phyloP scores from a whole-genome alignment of 2,113 vertebrate genomes.

The Ailurus styani region DNA sequence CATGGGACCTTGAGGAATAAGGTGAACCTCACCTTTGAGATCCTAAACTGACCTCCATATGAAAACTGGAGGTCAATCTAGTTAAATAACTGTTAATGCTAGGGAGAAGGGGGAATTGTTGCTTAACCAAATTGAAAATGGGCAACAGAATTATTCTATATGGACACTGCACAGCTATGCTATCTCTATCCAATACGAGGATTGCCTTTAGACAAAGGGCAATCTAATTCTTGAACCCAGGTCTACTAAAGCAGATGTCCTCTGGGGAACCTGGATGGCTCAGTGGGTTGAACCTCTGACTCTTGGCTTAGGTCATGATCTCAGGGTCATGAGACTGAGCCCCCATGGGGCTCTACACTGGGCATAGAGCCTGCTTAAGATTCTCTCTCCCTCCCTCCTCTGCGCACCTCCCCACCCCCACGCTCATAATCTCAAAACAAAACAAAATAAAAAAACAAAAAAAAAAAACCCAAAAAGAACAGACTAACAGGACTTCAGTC shows the following conservation, averaged over 20 bases:
- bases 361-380: neutral
- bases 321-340: neutral
- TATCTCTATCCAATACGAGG: neutral
- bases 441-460: no score
- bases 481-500: neutral
- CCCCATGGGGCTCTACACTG: neutral
- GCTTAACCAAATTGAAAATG: neutral
- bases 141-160: neutral
- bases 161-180: neutral
- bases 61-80: neutral
- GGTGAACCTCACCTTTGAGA: neutral
- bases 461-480: no score
- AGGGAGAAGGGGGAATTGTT: neutral
- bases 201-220: neutral
- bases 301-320: neutral
- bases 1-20: neutral
- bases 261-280: neutral
- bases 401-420: rapidly evolving
- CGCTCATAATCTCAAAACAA: neutral
- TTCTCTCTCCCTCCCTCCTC: neutral
- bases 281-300: neutral
- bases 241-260: neutral
- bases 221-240: neutral
- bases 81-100: neutral
- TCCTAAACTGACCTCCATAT: neutral